phyloP scores from a whole-genome alignment of 2,113 vertebrate genomes.

The Dasyprocta punctata region DNA sequence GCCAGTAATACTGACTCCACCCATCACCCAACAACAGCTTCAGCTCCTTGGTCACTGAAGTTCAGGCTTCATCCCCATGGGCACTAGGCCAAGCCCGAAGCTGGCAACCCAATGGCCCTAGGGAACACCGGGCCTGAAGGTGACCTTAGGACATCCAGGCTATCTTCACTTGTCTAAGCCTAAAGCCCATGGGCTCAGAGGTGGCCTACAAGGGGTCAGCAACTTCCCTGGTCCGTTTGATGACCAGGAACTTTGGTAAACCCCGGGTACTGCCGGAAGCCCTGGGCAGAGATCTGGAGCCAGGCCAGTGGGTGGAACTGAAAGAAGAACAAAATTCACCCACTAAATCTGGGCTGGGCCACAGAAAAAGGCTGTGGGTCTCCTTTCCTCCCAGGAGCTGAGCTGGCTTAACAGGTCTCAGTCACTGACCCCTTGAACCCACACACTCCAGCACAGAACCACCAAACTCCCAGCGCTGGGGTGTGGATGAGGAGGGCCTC shows the following conservation, averaged over 20 bases:
- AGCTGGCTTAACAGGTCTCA: neutral
- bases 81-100: neutral
- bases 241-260: neutral
- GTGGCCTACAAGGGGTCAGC: neutral
- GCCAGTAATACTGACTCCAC: neutral
- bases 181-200: neutral
- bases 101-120: accelerated
- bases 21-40: accelerated
- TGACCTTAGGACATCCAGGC: neutral
- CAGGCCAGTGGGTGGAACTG: neutral
- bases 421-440: neutral
- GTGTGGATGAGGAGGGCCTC: neutral
- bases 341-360: neutral
- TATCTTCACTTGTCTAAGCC: neutral
- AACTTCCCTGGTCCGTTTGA: neutral
- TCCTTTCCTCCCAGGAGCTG: neutral
- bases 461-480: neutral
- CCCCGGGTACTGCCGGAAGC: too few relatives aligned
- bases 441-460: neutral
- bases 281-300: neutral
- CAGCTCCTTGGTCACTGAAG: too few relatives aligned
- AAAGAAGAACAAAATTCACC: neutral
- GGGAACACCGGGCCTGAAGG: neutral
- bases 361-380: neutral
- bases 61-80: neutral